A percentile compares a stretch with the other conserved stretches of the same genome.
Evolutionary conservation across 2,113 vertebrate genomes (phyloP).

Genomic region (Oncorhynchus nerka): DNA sequence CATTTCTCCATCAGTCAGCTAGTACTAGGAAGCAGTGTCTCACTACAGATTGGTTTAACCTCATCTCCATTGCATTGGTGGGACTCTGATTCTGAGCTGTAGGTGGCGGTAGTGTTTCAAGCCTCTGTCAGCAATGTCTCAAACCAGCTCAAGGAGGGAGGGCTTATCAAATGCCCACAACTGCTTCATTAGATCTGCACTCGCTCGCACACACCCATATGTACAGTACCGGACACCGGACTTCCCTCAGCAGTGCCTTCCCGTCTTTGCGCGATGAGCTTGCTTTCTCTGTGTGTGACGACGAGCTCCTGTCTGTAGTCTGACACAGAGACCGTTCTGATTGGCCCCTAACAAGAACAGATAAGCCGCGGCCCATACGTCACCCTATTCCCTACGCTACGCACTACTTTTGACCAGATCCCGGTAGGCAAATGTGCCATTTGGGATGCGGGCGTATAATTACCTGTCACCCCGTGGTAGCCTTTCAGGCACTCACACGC

Average conservation of each 20-base stretch:
- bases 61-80: neutral
- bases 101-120: conserved; percentile 5
- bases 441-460: neutral
- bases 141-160: neutral
- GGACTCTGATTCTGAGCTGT: neutral
- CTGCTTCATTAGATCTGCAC: neutral
- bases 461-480: conserved; percentile 65
- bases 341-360: too few species aligned
- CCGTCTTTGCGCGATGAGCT: neutral
- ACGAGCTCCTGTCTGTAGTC: too few species aligned
- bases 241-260: too few species aligned
- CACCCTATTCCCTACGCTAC: too few species aligned
- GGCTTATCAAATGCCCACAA: neutral
- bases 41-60: neutral
- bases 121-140: neutral
- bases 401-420: too few species aligned
- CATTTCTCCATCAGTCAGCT: neutral
- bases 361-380: too few species aligned
- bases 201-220: neutral
- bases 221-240: neutral
- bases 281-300: neutral
- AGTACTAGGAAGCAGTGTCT: neutral
- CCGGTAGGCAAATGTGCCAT: too few species aligned
- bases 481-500: conserved; percentile 64
- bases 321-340: neutral